phyloP scores from a whole-genome alignment of 2,888 invertebrate species.

The Aphodius sticticus region DNA sequence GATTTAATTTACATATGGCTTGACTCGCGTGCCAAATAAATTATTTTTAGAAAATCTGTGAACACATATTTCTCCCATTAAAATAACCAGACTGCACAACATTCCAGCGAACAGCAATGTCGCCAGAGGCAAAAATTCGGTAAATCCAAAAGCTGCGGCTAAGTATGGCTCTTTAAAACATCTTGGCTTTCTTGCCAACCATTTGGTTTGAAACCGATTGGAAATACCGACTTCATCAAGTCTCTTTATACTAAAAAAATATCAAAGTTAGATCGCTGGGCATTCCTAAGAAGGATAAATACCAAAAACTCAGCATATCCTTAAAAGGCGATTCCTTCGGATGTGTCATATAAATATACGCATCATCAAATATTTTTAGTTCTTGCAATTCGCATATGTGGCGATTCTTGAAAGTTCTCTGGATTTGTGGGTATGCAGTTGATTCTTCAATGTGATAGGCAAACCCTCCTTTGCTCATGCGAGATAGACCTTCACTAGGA shows the following conservation, averaged over 20 bases:
- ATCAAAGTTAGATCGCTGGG: background rate
- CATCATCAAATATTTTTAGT: constrained; percentile 68
- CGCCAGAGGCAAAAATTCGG: constrained; percentile 18
- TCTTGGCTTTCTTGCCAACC: constrained; percentile 8
- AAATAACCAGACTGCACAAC: background rate
- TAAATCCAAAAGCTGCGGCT: constrained; percentile 12
- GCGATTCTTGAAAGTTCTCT: constrained; percentile 68
- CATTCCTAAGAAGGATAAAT: background rate
- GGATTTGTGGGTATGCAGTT: constrained; percentile 73
- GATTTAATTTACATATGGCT: background rate
- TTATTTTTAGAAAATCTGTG: constrained; percentile 1
- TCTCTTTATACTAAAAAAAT: constrained; percentile 9
- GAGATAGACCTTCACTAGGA: constrained; percentile 65
- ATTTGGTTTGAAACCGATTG: background rate
- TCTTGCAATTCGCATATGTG: constrained; percentile 74
- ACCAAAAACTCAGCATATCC: constrained; percentile 67
- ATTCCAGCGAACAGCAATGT: constrained; percentile 10
- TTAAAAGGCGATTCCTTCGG: constrained; percentile 70
- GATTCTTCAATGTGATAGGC: constrained; percentile 75
- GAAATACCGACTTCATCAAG: constrained; percentile 15
- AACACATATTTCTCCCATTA: constrained; percentile 7
- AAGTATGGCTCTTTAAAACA: constrained; percentile 20
- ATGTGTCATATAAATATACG: constrained; percentile 65
- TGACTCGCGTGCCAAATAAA: background rate
- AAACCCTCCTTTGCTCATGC: constrained; percentile 71